Evolutionary conservation across 1,140 invertebrate genomes (phyloP), one percentile per base, ranked within the genome.

Genomic region (Diabrotica virgifera): DNA sequence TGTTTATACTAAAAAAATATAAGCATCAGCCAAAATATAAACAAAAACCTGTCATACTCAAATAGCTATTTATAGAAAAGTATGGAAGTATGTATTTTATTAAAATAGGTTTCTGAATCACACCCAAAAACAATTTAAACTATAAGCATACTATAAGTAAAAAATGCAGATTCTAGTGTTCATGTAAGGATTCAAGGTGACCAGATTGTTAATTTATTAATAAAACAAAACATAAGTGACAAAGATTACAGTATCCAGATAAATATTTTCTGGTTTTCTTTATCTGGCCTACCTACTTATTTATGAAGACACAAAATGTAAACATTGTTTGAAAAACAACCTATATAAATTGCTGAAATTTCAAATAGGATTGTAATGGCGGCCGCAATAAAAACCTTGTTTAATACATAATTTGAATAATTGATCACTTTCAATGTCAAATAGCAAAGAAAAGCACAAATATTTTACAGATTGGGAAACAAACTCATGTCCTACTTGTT

Each of bases 371-470:
- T n/a, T 59, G 37, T 35, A 59, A 50, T 38, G 40, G 40, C 55
- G 63, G 50, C 63, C n/a, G 35, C 36, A 65, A 13, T 54, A 54
- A 52, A 59, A 36, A 36, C 50, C 37, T 59, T 59, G 11, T 59
- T 56, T 58, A 66, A 65, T 66, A 59, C 52, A 35, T 54, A 62
- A 62, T 62, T n/a, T 62, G 52, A 63, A 64, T 64, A 69, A 66
- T 66, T 69, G 64, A 66, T 63, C 60, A 58, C 35, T 70, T 69
- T 72, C 66, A 70, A 72, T 70, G 70, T 69, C 70, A 72, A 51
- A n/a, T 60, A 64, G 51, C 54, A 58, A 61, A 70, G 58, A 56
- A 67, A 63, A 68, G 59, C 55, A 62, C 62, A 50, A 56, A 59
- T 60, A 61, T 65, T 65, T 67, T 61, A 55, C 53, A 46, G 52